Conservation (phyloP, 2,888 invertebrate genomes). For the Trisateles emortualis region DNA sequence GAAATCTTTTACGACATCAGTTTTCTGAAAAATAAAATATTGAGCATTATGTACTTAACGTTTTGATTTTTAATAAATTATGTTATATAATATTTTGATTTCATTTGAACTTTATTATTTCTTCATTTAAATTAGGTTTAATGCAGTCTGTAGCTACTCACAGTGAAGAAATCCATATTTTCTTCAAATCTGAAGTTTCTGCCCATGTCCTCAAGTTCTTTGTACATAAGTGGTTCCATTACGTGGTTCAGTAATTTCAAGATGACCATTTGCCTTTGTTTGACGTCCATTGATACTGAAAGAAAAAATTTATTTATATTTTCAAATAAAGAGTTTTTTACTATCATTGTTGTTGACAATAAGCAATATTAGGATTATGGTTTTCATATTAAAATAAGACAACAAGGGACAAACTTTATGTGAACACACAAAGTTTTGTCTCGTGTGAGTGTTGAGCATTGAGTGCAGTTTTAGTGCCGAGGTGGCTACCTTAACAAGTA, state of each 20-base stretch:
- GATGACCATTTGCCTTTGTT: conserved; percentile 79
- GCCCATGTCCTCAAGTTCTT: conserved; percentile 74
- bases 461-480: too few relatives aligned
- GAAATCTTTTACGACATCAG: conserved; percentile 87
- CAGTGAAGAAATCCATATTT: conserved; percentile 68
- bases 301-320: too few relatives aligned
- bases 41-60: not conserved
- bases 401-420: too few relatives aligned
- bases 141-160: conserved; percentile 45
- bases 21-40: conserved; percentile 68
- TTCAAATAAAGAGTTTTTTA: too few relatives aligned
- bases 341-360: too few relatives aligned
- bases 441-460: too few relatives aligned
- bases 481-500: too few relatives aligned
- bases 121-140: not conserved
- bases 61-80: not conserved
- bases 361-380: too few relatives aligned
- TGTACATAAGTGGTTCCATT: too few relatives aligned
- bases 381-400: too few relatives aligned
- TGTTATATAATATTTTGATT: too few relatives aligned
- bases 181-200: conserved; percentile 76
- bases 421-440: too few relatives aligned
- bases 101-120: not conserved
- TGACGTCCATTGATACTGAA: conserved; percentile 74
- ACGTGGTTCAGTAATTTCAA: conserved; percentile 84